These are phyloP conservation scores for Glossosoma conforme DNA, from an alignment of 1,140 invertebrate genomes.

Conservation along the genomic window DNA sequence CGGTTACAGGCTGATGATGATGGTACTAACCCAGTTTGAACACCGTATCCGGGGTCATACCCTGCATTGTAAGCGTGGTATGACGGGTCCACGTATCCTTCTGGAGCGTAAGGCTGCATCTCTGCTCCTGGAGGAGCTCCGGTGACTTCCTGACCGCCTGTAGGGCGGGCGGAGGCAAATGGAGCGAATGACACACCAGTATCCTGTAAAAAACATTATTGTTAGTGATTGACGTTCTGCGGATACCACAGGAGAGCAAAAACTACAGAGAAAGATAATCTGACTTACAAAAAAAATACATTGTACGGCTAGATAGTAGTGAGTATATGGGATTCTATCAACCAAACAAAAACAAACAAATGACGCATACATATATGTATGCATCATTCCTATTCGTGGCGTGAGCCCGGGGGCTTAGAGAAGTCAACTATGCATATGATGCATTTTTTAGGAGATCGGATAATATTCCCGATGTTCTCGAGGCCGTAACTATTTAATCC, in stretches of 20 bases:
- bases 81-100: conserved; percentile 20
- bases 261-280: background rate
- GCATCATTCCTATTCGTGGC: background rate
- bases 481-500: no score
- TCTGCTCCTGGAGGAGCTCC: conserved; percentile 6
- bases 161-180: conserved; percentile 1
- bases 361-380: background rate
- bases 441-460: no score
- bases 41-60: conserved; percentile 27
- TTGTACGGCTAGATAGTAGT: background rate
- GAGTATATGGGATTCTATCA: no score
- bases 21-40: conserved; percentile 25
- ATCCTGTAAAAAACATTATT: conserved; percentile 5
- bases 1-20: background rate
- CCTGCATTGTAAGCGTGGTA: conserved; percentile 8
- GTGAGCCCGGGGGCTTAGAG: no score
- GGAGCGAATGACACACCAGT: conserved; percentile 7
- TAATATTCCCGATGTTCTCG: no score
- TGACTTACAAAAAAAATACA: no score
- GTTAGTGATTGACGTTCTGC: background rate
- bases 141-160: background rate
- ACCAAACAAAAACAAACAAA: no score
- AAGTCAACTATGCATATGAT: no score
- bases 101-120: conserved; percentile 8
- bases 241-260: background rate